Evolutionary conservation across 2,113 vertebrate genomes (phyloP).

Genomic region (Motacilla alba): DNA sequence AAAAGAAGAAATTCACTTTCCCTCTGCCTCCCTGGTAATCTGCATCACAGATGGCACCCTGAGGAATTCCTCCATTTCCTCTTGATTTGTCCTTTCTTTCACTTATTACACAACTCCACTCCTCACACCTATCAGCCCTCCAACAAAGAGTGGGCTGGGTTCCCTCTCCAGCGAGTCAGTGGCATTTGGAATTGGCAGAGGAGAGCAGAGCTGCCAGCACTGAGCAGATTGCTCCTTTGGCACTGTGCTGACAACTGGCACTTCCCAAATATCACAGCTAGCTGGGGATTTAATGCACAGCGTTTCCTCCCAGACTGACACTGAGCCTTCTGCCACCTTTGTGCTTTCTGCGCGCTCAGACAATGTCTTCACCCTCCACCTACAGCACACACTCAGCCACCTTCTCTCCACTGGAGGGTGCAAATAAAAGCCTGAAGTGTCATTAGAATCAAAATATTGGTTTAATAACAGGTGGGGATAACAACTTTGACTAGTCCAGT

Average conservation of each 20-base stretch:
- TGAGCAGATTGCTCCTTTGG: slow-evolving; percentile 65
- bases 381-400: neutral
- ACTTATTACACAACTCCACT: slow-evolving; percentile 46
- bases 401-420: neutral
- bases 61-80: slow-evolving; percentile 61
- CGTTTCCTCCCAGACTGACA: neutral
- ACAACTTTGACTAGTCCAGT: neutral
- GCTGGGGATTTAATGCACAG: slow-evolving; percentile 27
- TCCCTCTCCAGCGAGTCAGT: slow-evolving; percentile 46
- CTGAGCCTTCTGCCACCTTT: slow-evolving; percentile 46
- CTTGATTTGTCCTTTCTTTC: slow-evolving; percentile 33
- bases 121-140: slow-evolving; percentile 52
- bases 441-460: neutral
- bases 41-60: slow-evolving; percentile 55
- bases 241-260: slow-evolving; percentile 55
- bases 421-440: neutral
- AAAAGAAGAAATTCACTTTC: slow-evolving; percentile 42
- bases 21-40: slow-evolving; percentile 11
- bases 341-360: neutral
- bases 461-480: neutral
- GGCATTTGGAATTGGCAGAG: slow-evolving; percentile 48
- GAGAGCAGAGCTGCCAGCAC: slow-evolving; percentile 45
- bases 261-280: slow-evolving; percentile 51
- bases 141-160: slow-evolving; percentile 29
- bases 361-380: neutral